Evolutionary conservation across 37 sponge, comb jelly and placozoan species (phyloP), one percentile per base, ranked within the genome.

Genomic region (Halisarca cf. caerulea): DNA sequence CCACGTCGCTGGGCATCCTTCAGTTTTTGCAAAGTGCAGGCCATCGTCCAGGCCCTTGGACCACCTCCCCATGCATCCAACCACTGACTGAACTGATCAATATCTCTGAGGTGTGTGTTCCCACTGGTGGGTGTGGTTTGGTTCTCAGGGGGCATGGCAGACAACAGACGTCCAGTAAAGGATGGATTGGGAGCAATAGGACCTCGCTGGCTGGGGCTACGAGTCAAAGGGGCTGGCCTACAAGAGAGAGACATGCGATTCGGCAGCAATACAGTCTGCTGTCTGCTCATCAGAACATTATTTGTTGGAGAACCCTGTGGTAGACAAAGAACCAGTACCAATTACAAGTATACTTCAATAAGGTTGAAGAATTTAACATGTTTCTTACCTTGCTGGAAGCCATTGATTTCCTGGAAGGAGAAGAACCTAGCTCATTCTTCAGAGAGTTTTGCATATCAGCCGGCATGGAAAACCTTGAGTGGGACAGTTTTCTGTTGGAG

Each of bases 11-110:
- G 80, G 2, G 85, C 95, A 55, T 86, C 82, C 73, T 84, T 89
- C 41, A 94, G 88, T 28, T 89, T 89, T 80, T 94, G 92, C 15
- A 91, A 79, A 8, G 95, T 94, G 11, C 43, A 36, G 55, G 92
- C 87, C 95, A 91, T 91, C 0, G 70, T 73, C 89, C 89, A 89
- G 20, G 84, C 95, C 47, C 40, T 59, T 0, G 78, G 40, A 21
- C 85, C 95, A 42, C 90, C 92, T 33, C 95, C 92, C 92, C 95
- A 91, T 15, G n/a, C 39, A 3, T 83, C 38, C 75, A 87, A 38
- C 88, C 85, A 87, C 17, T 91, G 66, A 0, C 69, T 61, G 38
- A 94, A 64, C 68, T 86, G 70, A n/a, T 84, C 59, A 32, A 74
- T 71, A 53, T 94, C 89, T 4, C 14, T 45, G 28, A 79, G 80